Base-by-base conservation (phyloP, 1,140 invertebrate species). In the Drosophila novamexicana region DNA sequence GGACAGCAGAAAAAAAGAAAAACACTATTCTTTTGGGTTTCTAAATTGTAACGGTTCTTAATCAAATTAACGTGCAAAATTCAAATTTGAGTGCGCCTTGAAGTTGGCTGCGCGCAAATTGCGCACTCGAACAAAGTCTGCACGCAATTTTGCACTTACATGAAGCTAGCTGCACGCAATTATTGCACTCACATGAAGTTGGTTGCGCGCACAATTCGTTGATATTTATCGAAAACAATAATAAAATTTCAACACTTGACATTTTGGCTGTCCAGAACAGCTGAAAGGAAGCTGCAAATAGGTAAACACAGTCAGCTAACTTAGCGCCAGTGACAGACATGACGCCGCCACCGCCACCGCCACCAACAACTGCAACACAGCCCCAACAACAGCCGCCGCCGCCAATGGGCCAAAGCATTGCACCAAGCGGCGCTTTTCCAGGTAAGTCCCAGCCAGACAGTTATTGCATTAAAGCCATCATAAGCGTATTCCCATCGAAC, bases 361-460 rank as follows among this genome's bases (percentile, higher is more conserved):
- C 66, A 36, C 18, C 37, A 54, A 8, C 62, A 34, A 12, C 44
- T 3, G 39, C 29, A 47, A 14, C 56, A 49, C 45, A 42, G 7
- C 44, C 59, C 63, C 40, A 39, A 22, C n/a, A 44, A 9, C 42
- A 58, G 34, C 83, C 84, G 7, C 83, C 82, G 7, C 77, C 77
- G 50, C 83, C 83, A 62, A 69, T 66, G 39, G 83, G 84, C 16
- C 83, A 79, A 42, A 71, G 9, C n/a, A 68, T 77, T 22, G 73
- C 84, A 2, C 83, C 83, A n/a, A 45, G 58, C 8, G 83, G 83
- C 5, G 69, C 54, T 2, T 88, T 88, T 74, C 83, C 83, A 36
- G 83, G 83, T 89, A 52, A 58, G 36, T 2, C 12, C 0, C 32
- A 37, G 16, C 8, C 2, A 9, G n/a, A 1, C 9, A 32, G 22